phyloP scores from a whole-genome alignment of 2,888 invertebrate genomes.

The Reticulitermes lucifugus region DNA sequence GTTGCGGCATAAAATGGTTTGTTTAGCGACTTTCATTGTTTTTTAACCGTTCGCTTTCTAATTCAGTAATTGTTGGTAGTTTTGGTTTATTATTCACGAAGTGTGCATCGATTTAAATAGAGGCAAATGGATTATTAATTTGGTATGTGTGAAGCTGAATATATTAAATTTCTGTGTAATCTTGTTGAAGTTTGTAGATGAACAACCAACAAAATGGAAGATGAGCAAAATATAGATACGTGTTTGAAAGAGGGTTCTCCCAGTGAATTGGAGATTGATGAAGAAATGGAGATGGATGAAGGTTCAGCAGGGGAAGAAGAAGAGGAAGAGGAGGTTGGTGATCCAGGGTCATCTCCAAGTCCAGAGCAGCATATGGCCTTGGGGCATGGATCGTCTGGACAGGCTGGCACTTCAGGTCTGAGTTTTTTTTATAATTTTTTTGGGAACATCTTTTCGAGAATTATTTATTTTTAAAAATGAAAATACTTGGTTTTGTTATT shows the following conservation, averaged over 20 bases:
- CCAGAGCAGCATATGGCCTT: slow-evolving; percentile 28
- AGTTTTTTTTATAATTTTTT: neutral
- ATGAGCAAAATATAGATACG: slow-evolving; percentile 24
- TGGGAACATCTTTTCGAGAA: too few relatives aligned
- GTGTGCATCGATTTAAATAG: neutral
- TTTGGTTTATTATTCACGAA: neutral
- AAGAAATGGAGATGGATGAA: slow-evolving; percentile 52
- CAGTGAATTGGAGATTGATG: slow-evolving; percentile 45
- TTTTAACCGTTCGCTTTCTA: neutral
- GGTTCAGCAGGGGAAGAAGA: slow-evolving; percentile 52
- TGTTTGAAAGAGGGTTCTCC: slow-evolving; percentile 42
- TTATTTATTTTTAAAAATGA: too few relatives aligned
- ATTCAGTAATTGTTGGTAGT: neutral
- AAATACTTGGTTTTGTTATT: too few relatives aligned
- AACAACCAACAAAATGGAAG: slow-evolving; percentile 36
- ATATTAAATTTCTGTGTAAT: neutral
- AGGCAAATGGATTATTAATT: neutral
- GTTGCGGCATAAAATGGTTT: neutral
- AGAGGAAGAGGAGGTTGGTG: slow-evolving; percentile 51
- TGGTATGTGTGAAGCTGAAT: neutral
- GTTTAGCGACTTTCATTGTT: neutral
- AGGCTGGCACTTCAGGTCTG: slow-evolving; percentile 21
- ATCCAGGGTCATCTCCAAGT: slow-evolving; percentile 45
- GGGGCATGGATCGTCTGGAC: slow-evolving; percentile 15
- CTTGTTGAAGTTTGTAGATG: slow-evolving; percentile 15